These are phyloP conservation scores for Aethina tumida DNA, from an alignment of 1,140 invertebrate species.

Conservation along the genomic window DNA sequence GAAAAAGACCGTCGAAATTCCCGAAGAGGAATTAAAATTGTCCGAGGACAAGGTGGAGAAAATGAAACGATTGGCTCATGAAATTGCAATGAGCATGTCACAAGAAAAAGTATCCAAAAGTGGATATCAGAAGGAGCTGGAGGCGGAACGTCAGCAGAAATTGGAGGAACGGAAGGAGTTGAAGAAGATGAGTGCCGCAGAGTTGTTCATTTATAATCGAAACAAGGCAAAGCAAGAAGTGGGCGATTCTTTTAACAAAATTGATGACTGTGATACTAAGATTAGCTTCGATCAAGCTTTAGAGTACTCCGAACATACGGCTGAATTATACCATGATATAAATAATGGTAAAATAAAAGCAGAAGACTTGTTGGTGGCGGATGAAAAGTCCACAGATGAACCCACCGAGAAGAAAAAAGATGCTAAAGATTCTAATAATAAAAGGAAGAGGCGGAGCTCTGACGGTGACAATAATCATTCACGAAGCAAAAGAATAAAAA, in stretches of 20 bases:
- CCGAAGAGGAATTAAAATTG: conserved; percentile 19
- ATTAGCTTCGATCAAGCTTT: conserved; percentile 43
- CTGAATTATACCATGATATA: conserved; percentile 34
- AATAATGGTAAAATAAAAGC: conserved; percentile 18
- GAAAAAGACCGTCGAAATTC: conserved; percentile 9
- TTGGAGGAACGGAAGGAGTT: conserved; percentile 34
- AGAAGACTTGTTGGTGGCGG: conserved; percentile 10
- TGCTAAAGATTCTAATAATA: conserved; percentile 18
- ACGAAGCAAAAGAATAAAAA: conserved; percentile 26
- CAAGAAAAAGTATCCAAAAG: conserved; percentile 17
- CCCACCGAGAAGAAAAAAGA: conserved; percentile 31
- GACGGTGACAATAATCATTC: neutral
- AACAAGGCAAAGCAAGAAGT: conserved; percentile 25
- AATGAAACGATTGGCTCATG: conserved; percentile 44
- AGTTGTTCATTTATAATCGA: conserved; percentile 29
- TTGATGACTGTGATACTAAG: conserved; percentile 42
- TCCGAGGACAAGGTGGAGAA: conserved; percentile 42
- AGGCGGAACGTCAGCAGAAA: conserved; percentile 26
- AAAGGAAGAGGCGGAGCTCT: neutral
- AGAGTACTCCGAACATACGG: conserved; percentile 43
- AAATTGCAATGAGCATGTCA: conserved; percentile 44
- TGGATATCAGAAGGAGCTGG: conserved; percentile 19
- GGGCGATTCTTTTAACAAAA: conserved; percentile 37
- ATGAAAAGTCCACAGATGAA: conserved; percentile 24
- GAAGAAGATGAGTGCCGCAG: conserved; percentile 24